phyloP scores from a whole-genome alignment of 2,888 invertebrate genomes.

The Leptura quadrifasciata region DNA sequence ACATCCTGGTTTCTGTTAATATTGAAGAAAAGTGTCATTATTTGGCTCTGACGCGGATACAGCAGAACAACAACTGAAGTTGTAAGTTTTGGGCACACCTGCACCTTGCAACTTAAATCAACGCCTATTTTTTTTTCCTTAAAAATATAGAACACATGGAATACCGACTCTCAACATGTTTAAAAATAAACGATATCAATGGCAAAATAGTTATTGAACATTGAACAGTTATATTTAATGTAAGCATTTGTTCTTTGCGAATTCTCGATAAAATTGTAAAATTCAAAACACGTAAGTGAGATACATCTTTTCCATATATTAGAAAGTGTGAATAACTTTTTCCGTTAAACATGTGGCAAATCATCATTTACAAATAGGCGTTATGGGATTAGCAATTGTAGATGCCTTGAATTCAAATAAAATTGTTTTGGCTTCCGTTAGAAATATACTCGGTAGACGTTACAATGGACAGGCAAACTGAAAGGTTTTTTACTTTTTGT shows the following conservation, averaged over 20 bases:
- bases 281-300: constrained; percentile 17
- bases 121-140: neutral
- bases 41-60: too few relatives aligned
- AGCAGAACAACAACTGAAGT: too few relatives aligned
- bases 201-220: neutral
- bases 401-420: neutral
- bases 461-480: too few relatives aligned
- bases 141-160: neutral
- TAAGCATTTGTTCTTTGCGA: constrained; percentile 4
- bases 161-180: neutral
- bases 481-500: too few relatives aligned
- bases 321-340: constrained; percentile 31
- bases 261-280: constrained; percentile 28
- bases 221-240: neutral
- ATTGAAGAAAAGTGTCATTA: too few relatives aligned
- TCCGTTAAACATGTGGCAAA: constrained; percentile 11
- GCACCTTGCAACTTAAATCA: too few relatives aligned
- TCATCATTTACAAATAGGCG: constrained; percentile 28
- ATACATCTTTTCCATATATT: constrained; percentile 35
- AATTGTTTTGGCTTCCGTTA: neutral
- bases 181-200: neutral
- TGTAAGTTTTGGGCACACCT: too few relatives aligned
- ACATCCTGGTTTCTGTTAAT: too few relatives aligned
- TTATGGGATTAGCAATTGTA: neutral
- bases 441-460: too few relatives aligned